Percentiles rank a stretch among this genome's conserved stretches.
Evolutionary conservation across 2,888 invertebrate species (phyloP).

Genomic region (Rambutsinella grinnellia): DNA sequence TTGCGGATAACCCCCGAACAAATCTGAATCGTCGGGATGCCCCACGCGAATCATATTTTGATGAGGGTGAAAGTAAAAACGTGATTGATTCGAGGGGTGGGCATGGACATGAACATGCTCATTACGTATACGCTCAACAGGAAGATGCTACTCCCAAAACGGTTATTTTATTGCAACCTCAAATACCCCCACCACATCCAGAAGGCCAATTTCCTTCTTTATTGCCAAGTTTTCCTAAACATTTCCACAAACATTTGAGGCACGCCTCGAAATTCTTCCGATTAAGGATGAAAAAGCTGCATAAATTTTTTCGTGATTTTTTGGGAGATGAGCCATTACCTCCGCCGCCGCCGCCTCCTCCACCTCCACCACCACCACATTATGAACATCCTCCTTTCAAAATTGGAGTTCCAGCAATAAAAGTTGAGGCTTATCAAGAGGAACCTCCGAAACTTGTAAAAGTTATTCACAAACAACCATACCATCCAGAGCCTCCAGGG

Average conservation of each 20-base stretch:
- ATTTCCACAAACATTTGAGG: conserved; percentile 29
- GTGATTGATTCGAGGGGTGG: conserved; percentile 22
- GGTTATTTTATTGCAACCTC: conserved; percentile 38
- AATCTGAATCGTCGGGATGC: conserved; percentile 17
- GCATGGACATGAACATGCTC: conserved; percentile 7
- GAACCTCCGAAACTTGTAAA: conserved; percentile 31
- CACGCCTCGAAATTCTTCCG: conserved; percentile 25
- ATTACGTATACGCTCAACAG: neutral
- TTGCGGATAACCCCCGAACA: conserved; percentile 32
- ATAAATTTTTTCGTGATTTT: conserved; percentile 34
- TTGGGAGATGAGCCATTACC: conserved; percentile 21
- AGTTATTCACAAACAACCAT: conserved; percentile 8
- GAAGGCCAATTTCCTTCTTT: conserved; percentile 6
- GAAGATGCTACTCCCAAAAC: conserved; percentile 12
- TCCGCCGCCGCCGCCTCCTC: conserved; percentile 14
- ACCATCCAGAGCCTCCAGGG: neutral
- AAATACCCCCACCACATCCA: conserved; percentile 22
- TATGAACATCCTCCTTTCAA: conserved; percentile 20
- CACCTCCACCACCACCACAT: neutral
- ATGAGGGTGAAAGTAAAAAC: conserved; percentile 14
- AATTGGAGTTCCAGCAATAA: conserved; percentile 25
- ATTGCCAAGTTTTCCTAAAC: conserved; percentile 22
- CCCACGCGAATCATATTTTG: conserved; percentile 1
- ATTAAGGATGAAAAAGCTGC: conserved; percentile 34
- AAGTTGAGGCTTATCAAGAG: conserved; percentile 21